These are phyloP conservation scores for Strigamia crassipes DNA, from an alignment of 2,888 invertebrate species.

Conservation along the genomic window DNA sequence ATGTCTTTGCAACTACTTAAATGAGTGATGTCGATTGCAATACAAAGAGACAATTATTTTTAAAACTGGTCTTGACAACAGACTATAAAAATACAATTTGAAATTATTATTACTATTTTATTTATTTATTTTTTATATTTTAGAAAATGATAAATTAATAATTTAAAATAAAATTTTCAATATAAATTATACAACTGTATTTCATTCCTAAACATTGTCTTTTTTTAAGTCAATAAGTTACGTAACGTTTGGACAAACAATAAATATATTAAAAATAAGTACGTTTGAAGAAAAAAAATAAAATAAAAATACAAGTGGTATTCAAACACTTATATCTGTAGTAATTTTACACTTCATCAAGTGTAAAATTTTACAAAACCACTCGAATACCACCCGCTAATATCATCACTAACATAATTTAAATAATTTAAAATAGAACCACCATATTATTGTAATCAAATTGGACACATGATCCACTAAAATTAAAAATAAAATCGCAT, in stretches of 20 bases:
- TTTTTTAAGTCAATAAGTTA: slow-evolving; percentile 33
- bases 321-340: background rate
- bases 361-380: background rate
- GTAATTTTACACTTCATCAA: background rate
- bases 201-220: slow-evolving; percentile 7
- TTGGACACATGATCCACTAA: background rate
- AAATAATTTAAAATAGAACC: background rate
- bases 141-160: slow-evolving; percentile 2
- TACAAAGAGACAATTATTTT: background rate
- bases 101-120: background rate
- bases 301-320: background rate
- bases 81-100: slow-evolving; percentile 10
- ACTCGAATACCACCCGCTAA: background rate
- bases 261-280: slow-evolving; percentile 24
- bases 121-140: background rate
- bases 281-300: background rate
- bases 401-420: background rate
- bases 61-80: slow-evolving; percentile 35
- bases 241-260: background rate
- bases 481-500: background rate
- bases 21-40: slow-evolving; percentile 28
- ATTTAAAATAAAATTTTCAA: slow-evolving; percentile 1
- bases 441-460: background rate
- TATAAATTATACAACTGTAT: slow-evolving; percentile 1
- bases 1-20: slow-evolving; percentile 9